Conservation (phyloP, 2,888 invertebrate species). For the Eilema depressum region DNA sequence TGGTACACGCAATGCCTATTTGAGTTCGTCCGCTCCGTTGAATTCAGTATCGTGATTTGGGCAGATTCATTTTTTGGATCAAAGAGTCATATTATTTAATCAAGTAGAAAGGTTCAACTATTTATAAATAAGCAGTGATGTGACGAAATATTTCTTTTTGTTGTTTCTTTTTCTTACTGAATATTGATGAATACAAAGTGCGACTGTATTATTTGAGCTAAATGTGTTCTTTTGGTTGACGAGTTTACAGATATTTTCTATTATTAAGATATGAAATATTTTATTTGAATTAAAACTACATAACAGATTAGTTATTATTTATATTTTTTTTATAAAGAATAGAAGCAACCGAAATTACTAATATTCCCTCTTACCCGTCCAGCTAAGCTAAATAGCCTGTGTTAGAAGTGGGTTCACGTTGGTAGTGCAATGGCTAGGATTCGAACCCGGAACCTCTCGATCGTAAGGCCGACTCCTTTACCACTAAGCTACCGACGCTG, state of each 20-base stretch:
- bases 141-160: constrained; percentile 29
- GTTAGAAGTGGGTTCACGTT: too few relatives aligned
- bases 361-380: too few relatives aligned
- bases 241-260: background rate
- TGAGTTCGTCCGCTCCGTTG: constrained; percentile 67
- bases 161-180: background rate
- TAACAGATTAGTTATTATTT: too few relatives aligned
- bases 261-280: too few relatives aligned
- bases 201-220: background rate
- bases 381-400: too few relatives aligned
- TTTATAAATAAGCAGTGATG: constrained; percentile 44
- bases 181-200: background rate
- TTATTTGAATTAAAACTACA: too few relatives aligned
- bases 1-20: constrained; percentile 76
- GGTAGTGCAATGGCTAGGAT: too few relatives aligned
- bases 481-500: too few relatives aligned
- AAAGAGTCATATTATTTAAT: constrained; percentile 54
- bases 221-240: background rate
- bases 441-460: too few relatives aligned
- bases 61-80: constrained; percentile 55
- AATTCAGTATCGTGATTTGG: constrained; percentile 54
- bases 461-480: too few relatives aligned
- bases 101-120: constrained; percentile 50
- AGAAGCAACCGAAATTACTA: too few relatives aligned
- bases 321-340: too few relatives aligned